Conservation (phyloP, 2,113 vertebrate species). For the Gallinago paraguaiae region DNA sequence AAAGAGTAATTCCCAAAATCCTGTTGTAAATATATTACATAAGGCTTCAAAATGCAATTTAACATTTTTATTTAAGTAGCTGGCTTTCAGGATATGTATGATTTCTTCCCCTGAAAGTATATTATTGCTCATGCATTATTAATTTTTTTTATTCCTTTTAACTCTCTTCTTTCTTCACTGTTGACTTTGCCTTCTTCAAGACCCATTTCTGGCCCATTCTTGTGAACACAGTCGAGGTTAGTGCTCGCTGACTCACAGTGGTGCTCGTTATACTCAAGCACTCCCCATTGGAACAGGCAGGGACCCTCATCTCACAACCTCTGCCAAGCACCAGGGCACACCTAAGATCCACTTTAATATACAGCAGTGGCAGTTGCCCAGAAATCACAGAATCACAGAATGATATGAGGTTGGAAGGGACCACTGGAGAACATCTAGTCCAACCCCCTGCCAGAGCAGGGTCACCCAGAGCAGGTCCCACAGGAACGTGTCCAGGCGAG, state of each 20-base stretch:
- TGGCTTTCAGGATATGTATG: not conserved
- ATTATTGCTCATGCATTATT: not conserved
- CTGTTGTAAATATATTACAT: not conserved
- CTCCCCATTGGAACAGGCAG: not conserved
- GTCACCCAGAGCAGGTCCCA: too few relatives aligned
- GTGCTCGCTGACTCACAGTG: conserved; percentile 1
- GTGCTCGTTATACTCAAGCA: not conserved
- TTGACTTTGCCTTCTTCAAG: not conserved
- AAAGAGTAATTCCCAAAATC: not conserved
- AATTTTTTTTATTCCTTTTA: not conserved
- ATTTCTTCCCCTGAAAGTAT: not conserved
- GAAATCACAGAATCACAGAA: not conserved
- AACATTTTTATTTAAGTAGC: not conserved
- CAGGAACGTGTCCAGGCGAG: too few relatives aligned
- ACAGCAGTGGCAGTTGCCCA: not conserved
- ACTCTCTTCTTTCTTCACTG: not conserved
- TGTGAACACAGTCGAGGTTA: not conserved
- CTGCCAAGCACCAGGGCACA: not conserved
- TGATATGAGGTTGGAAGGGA: too few relatives aligned
- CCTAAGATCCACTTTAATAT: not conserved
- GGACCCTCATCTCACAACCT: not conserved
- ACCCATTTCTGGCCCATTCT: not conserved
- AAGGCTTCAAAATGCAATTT: conserved; percentile 13
- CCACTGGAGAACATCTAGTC: too few relatives aligned
- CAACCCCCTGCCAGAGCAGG: too few relatives aligned